These are phyloP conservation scores for Arion vulgaris DNA, from an alignment of 1,140 invertebrate genomes.

Conservation along the genomic window DNA sequence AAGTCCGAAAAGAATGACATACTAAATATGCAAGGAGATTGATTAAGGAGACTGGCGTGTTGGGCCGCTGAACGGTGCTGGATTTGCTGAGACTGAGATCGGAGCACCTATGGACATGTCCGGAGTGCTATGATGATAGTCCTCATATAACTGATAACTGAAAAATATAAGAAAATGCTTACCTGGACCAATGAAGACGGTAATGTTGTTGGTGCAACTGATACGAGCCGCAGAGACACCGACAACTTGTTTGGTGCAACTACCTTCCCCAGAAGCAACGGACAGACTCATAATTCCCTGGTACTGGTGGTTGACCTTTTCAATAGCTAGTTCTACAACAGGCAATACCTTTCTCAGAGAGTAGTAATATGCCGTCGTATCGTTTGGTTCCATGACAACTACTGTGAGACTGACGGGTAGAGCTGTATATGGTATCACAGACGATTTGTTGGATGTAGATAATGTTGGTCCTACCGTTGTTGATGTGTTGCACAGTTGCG, in stretches of 20 bases:
- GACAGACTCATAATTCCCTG: not conserved
- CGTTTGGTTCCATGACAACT: not conserved
- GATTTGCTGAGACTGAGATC: too few relatives aligned
- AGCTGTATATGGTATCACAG: too few relatives aligned
- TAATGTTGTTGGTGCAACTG: slow-evolving; percentile 35
- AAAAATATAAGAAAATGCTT: not conserved
- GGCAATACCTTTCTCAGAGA: slow-evolving; percentile 12
- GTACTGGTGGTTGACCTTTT: slow-evolving; percentile 17
- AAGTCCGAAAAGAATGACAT: too few relatives aligned
- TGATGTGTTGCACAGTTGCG: not conserved
- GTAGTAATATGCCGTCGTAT: not conserved
- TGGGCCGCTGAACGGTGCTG: too few relatives aligned
- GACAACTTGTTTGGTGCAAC: slow-evolving; percentile 27
- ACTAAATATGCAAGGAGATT: too few relatives aligned
- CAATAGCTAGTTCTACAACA: slow-evolving; percentile 18
- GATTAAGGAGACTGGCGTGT: too few relatives aligned
- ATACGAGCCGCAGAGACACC: slow-evolving; percentile 24
- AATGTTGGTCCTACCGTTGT: not conserved
- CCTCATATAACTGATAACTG: too few relatives aligned
- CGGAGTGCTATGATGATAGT: too few relatives aligned
- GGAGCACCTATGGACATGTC: too few relatives aligned
- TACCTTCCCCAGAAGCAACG: not conserved
- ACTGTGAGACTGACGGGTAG: not conserved
- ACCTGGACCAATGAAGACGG: slow-evolving; percentile 41
- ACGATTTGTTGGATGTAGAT: not conserved